phyloP scores from a whole-genome alignment of 2,113 vertebrate species.

The Trinectes maculatus region DNA sequence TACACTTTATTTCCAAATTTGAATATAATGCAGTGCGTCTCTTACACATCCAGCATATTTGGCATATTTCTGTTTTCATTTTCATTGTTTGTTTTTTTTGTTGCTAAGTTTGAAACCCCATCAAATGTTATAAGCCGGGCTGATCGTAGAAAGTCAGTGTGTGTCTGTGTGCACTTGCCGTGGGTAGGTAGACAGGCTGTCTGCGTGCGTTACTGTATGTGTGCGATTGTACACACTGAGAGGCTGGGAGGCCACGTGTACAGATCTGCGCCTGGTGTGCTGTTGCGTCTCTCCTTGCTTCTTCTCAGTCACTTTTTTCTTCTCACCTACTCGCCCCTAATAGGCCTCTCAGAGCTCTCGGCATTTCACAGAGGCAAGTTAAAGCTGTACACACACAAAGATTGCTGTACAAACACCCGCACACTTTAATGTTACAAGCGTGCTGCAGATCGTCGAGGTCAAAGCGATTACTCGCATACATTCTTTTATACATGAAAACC shows the following conservation, averaged over 20 bases:
- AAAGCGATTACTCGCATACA: not conserved
- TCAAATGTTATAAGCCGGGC: not conserved
- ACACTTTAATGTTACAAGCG: not conserved
- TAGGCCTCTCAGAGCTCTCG: slow-evolving; percentile 28
- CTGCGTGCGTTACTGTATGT: slow-evolving; percentile 15
- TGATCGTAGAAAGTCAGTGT: slow-evolving; percentile 4
- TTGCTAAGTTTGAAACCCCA: not conserved
- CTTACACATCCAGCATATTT: not conserved
- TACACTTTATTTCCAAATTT: not conserved
- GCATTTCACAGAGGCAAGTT: slow-evolving; percentile 28
- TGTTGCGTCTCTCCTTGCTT: slow-evolving; percentile 15
- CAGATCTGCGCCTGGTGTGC: slow-evolving; percentile 44
- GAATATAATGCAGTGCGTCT: not conserved
- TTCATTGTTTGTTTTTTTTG: not conserved
- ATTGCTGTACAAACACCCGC: not conserved
- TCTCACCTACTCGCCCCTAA: slow-evolving; percentile 38
- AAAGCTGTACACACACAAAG: slow-evolving; percentile 10
- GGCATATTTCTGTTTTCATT: fast-evolving
- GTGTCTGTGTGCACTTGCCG: not conserved
- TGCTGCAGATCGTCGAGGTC: not conserved
- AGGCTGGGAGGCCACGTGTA: slow-evolving; percentile 62
- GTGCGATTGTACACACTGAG: slow-evolving; percentile 8
- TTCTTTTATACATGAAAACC: not conserved
- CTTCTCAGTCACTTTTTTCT: slow-evolving; percentile 26
- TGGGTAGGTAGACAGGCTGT: slow-evolving; percentile 9